A percentile compares a stretch with the other conserved stretches of the same genome.
Evolutionary conservation across 2,797 vertebrate genomes (phyloP).

Genomic region (Ciconia nigra): DNA sequence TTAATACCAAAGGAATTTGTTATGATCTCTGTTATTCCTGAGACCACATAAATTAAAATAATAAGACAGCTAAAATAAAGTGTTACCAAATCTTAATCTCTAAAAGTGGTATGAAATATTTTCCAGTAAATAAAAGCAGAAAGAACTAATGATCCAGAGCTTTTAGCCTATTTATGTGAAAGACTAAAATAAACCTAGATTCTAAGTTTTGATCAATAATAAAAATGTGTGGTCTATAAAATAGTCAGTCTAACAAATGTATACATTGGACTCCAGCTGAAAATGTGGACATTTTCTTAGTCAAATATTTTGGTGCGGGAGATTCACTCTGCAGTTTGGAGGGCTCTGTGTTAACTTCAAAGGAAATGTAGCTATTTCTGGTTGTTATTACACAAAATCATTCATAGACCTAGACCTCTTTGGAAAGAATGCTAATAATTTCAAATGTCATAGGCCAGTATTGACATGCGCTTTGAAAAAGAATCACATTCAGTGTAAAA

Average conservation of each 20-base stretch:
- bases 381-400: background rate
- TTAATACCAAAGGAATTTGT: conserved; percentile 50
- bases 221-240: background rate
- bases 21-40: conserved; percentile 40
- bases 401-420: background rate
- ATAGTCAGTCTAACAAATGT: background rate
- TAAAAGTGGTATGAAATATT: conserved; percentile 35
- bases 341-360: background rate
- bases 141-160: conserved; percentile 1
- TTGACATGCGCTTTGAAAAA: background rate
- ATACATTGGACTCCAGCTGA: background rate
- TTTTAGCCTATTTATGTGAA: conserved; percentile 36
- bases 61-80: conserved; percentile 61
- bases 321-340: background rate
- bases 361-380: conserved; percentile 18
- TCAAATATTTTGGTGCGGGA: background rate
- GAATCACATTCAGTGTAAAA: background rate
- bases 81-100: conserved; percentile 57
- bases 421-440: conserved; percentile 26
- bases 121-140: conserved; percentile 51
- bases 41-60: conserved; percentile 46
- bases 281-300: background rate
- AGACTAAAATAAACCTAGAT: conserved; percentile 20
- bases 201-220: background rate
- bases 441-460: background rate